A percentile compares a stretch with the other conserved stretches of the same genome.
Conservation (phyloP, 2,797 vertebrate genomes). For the Paratrypauchen microcephalus region DNA sequence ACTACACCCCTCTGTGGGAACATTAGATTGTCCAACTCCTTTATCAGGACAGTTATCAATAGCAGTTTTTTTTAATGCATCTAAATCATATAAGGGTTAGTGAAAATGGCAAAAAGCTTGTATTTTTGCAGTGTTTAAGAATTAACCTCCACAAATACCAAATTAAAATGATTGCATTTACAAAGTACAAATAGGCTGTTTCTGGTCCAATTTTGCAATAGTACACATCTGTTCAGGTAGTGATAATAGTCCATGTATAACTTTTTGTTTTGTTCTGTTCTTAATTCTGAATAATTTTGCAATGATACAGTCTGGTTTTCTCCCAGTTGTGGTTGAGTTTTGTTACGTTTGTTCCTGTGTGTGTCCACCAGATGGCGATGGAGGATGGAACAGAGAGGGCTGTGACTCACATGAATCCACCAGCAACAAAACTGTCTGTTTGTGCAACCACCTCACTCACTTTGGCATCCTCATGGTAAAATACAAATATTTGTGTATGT, state of each 20-base stretch:
- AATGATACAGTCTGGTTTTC: not conserved
- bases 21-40: not conserved
- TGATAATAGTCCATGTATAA: not conserved
- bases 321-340: not conserved
- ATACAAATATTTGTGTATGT: not conserved
- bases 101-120: too few relatives aligned
- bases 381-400: constrained; percentile 87
- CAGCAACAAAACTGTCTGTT: constrained; percentile 83
- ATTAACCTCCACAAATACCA: too few relatives aligned
- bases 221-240: too few relatives aligned
- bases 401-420: constrained; percentile 77
- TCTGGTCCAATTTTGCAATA: too few relatives aligned
- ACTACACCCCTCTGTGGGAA: not conserved
- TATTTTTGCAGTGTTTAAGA: too few relatives aligned
- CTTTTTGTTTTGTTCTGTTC: not conserved
- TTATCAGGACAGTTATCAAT: not conserved
- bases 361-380: constrained; percentile 76
- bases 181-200: too few relatives aligned
- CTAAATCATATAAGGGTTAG: too few relatives aligned
- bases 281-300: not conserved
- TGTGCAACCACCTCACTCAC: constrained; percentile 93
- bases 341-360: constrained; percentile 18
- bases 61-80: too few relatives aligned
- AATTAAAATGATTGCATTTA: too few relatives aligned
- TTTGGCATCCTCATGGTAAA: constrained; percentile 95